These are phyloP conservation scores for Pelvicachromis taeniatus DNA, from an alignment of 2,113 vertebrate genomes.

Conservation along the genomic window DNA sequence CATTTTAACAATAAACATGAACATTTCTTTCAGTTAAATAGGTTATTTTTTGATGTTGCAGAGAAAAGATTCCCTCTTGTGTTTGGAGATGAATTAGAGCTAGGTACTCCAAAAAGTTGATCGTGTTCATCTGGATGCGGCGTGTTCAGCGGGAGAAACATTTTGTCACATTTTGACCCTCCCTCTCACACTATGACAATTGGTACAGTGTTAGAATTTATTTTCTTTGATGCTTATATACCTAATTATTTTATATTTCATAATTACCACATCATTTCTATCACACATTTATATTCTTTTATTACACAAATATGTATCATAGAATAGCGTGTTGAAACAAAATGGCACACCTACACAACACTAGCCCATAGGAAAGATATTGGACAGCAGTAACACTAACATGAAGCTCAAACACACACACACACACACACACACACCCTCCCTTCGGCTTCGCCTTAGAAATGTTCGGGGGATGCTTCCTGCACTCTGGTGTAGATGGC, in stretches of 20 bases:
- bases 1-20: neutral
- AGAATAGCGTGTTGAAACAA: neutral
- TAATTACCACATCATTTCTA: neutral
- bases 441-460: rapidly evolving
- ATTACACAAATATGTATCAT: neutral
- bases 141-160: neutral
- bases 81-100: too few species aligned
- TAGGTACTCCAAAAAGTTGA: too few species aligned
- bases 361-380: too few species aligned
- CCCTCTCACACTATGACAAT: too few species aligned
- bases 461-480: neutral
- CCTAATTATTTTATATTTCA: neutral
- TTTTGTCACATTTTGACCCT: neutral
- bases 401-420: neutral
- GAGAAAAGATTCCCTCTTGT: neutral
- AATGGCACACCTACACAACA: neutral
- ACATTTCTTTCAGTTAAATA: rapidly evolving
- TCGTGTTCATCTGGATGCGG: neutral
- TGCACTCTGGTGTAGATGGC: neutral
- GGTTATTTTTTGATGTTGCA: neutral
- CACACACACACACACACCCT: too few species aligned
- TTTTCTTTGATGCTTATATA: rapidly evolving
- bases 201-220: too few species aligned
- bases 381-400: too few species aligned
- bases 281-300: neutral